phyloP scores from a whole-genome alignment of 2,888 invertebrate species.

The Ptilodon capucinus region DNA sequence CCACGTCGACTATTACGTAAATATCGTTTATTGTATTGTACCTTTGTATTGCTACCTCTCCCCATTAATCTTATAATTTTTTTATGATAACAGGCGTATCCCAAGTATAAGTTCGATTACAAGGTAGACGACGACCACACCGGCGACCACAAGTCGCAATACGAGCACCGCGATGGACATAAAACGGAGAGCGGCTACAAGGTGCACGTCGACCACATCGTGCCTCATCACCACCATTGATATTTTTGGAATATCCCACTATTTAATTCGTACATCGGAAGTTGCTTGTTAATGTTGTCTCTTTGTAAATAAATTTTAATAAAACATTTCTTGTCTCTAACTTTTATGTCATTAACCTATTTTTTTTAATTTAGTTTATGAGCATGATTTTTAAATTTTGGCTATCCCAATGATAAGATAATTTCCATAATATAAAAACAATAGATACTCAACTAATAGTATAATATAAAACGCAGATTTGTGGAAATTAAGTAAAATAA shows the following conservation, averaged over 20 bases:
- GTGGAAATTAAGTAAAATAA: too few relatives aligned
- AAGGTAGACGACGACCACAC: constrained; percentile 73
- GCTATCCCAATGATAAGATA: too few relatives aligned
- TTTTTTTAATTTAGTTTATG: too few relatives aligned
- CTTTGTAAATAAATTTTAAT: constrained; percentile 14
- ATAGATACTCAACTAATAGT: too few relatives aligned
- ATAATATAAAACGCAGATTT: too few relatives aligned
- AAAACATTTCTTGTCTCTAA: neutral
- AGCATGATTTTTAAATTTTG: too few relatives aligned
- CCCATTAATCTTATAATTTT: neutral
- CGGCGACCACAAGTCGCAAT: constrained; percentile 69
- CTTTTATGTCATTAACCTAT: too few relatives aligned
- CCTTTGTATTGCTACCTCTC: too few relatives aligned
- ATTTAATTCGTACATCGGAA: neutral
- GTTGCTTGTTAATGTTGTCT: constrained; percentile 7
- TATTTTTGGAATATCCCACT: constrained; percentile 1
- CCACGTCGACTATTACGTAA: constrained; percentile 14
- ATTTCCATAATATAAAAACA: too few relatives aligned
- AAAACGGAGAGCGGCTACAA: constrained; percentile 26
- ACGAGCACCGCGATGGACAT: constrained; percentile 54
- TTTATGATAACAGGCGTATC: constrained; percentile 34
- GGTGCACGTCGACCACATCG: constrained; percentile 25
- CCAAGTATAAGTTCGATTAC: constrained; percentile 64
- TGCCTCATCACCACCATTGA: constrained; percentile 24
- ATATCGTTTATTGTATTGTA: constrained; percentile 1